Percentiles rank a stretch among this genome's conserved stretches.
These are phyloP conservation scores for Catamblyrhynchus diadema DNA, from an alignment of 2,797 vertebrate genomes.

Conservation along the genomic window DNA sequence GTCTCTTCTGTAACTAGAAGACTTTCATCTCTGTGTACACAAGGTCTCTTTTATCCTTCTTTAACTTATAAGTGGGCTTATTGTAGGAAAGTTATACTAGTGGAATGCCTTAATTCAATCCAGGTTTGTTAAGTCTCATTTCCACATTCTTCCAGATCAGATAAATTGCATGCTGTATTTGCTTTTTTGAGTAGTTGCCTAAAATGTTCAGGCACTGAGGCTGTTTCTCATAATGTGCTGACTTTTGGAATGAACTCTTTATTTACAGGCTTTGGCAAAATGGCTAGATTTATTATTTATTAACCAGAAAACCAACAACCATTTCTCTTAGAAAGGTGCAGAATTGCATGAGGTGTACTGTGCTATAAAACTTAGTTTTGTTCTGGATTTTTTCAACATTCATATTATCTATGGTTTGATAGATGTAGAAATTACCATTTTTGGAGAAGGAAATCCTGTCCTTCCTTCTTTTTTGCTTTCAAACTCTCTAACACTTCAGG, in stretches of 20 bases:
- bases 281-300: constrained; percentile 53
- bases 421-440: background rate
- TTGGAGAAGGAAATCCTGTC: background rate
- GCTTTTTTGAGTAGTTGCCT: constrained; percentile 26
- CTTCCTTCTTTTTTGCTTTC: background rate
- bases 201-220: background rate
- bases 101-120: constrained; percentile 41
- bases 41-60: constrained; percentile 20
- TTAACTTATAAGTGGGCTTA: background rate
- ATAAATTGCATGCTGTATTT: constrained; percentile 36
- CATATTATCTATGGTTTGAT: background rate
- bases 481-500: background rate
- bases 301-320: constrained; percentile 56
- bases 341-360: background rate
- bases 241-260: constrained; percentile 36
- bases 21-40: background rate
- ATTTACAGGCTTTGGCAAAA: constrained; percentile 61
- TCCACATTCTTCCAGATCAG: constrained; percentile 30
- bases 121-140: constrained; percentile 36
- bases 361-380: background rate
- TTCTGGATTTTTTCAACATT: background rate
- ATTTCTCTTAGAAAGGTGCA: background rate
- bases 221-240: constrained; percentile 23
- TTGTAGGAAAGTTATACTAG: background rate
- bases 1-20: background rate